Evolutionary conservation across 1,140 invertebrate genomes (phyloP), one percentile per base, ranked within the genome.

Genomic region (Meloidogyne chitwoodi): DNA sequence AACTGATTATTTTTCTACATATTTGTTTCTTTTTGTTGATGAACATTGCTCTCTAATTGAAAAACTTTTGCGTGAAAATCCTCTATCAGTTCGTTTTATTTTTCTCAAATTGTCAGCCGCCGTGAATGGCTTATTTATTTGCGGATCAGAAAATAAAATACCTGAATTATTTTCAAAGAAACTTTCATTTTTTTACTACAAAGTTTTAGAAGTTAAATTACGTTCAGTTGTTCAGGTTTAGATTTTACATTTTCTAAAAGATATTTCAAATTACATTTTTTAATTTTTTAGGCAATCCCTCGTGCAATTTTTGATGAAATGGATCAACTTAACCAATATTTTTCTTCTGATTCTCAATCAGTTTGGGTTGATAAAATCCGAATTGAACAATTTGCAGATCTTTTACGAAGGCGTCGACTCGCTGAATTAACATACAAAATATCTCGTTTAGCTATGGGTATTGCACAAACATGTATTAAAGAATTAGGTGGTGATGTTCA

Each of bases 391-490:
- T 77, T 82, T 48, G 79, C 79, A 3, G 79, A 83, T 10, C 67
- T 83, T 16, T 63, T 71, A 38, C 38, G 81, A n/a, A 27, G 81
- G 22, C 66, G 79, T 8, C 22, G 10, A 67, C 63, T 82, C 3
- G 81, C 81, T 24, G 64, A 81, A 65, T 78, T 83, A 56, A 82
- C 82, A 19, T 79, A 29, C 26, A 72, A 82, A 77, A 83, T 82
- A 27, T 80, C 82, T 29, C 84, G 82, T 48, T 70, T 82, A n/a
- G 75, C 81, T 44, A 62, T 80, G 41, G 81, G 81, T 26, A 82
- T 82, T 48, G 84, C 81, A 27, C 78, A 81, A n/a, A 82, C 83
- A 62, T 74, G 77, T 22, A 77, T 82, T 24, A 77, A 68, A 14
- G 41, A 69, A 34, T 69, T 82, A 2, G 81, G 81, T 10, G 48